Base-by-base conservation (phyloP, 2,113 vertebrate species). In the Oreochromis aureus region DNA sequence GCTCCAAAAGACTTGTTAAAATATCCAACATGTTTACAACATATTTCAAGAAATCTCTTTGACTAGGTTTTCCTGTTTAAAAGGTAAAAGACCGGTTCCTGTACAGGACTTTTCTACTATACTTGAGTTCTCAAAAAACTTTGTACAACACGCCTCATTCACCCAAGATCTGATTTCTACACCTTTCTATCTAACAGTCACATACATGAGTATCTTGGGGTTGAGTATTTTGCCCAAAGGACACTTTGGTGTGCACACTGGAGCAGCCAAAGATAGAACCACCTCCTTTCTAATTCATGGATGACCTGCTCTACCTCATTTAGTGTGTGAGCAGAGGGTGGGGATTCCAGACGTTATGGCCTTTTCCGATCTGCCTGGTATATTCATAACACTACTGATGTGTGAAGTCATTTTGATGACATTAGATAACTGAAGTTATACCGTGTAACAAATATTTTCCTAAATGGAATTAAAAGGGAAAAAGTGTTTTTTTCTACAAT, bases 351-450 rank as follows among this genome's bases (percentile, higher is more conserved):
- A 0, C 9, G 1, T 61, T 10, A 61, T 61, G 58, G 58, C 58
- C 30, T 61, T 54, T 54, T 54, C n/a, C 53, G 32, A 4, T 61
- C 16, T 34, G 30, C 16, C 58, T 34, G 30, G 1, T 16, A 61
- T 10, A 34, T 61, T 61, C 58, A 61, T 2, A 0, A 61, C 15
- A 34, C 30, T 34, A 0, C 58, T 34, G 16, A 61, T 19, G 16
- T 34, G 58, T 32, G 27, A 59, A 59, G 58, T 59, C 58, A 32
- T 59, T 59, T 32, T 59, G 5, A 61, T 61, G 30, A 2, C 58
- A 34, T 61, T 0, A 61, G 30, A 19, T 61, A 34, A 61, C 30
- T 61, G 16, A 71, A 71, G 12, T 24, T 71, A 44, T 24, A 10
- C n/a, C 2, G 5, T 71, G 5, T 16, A 15, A 71, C 39, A 24